Percentiles rank a stretch among this genome's conserved stretches.
phyloP scores from a whole-genome alignment of 2,888 invertebrate genomes.

The Cheilosia vulpina region DNA sequence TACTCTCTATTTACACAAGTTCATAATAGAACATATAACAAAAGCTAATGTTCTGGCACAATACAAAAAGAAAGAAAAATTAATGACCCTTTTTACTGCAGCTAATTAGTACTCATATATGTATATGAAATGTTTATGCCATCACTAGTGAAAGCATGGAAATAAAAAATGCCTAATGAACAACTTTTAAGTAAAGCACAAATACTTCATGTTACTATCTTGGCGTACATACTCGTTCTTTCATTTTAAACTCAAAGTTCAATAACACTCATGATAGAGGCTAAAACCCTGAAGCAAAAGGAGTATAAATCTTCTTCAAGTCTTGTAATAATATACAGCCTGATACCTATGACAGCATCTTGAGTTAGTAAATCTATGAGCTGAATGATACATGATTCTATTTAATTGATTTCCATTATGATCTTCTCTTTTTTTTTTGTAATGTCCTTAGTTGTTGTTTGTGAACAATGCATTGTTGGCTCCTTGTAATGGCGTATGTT shows the following conservation, averaged over 20 bases:
- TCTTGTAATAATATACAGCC: conserved; percentile 6
- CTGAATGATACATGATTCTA: not conserved
- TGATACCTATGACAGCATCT: conserved; percentile 3
- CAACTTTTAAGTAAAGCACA: conserved; percentile 12
- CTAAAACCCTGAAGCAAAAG: conserved; percentile 1
- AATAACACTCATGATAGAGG: conserved; percentile 1
- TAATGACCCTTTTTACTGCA: conserved; percentile 57
- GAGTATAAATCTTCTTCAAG: conserved; percentile 13
- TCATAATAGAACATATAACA: conserved; percentile 25
- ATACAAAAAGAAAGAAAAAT: conserved; percentile 52
- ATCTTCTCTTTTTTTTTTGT: too few species aligned
- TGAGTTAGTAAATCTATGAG: not conserved
- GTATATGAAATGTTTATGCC: conserved; percentile 26
- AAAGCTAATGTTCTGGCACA: conserved; percentile 60
- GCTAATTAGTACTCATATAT: conserved; percentile 33
- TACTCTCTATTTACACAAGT: not conserved
- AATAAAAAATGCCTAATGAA: not conserved
- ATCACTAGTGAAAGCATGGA: conserved; percentile 57
- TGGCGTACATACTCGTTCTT: not conserved
- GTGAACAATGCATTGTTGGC: too few species aligned
- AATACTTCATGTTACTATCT: not conserved
- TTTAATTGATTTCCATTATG: not conserved
- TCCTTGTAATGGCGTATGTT: too few species aligned
- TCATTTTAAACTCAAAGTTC: conserved; percentile 11
- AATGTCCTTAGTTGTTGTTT: too few species aligned